phyloP scores from a whole-genome alignment of 2,797 vertebrate species.

The Sebastes ruberrimus region DNA sequence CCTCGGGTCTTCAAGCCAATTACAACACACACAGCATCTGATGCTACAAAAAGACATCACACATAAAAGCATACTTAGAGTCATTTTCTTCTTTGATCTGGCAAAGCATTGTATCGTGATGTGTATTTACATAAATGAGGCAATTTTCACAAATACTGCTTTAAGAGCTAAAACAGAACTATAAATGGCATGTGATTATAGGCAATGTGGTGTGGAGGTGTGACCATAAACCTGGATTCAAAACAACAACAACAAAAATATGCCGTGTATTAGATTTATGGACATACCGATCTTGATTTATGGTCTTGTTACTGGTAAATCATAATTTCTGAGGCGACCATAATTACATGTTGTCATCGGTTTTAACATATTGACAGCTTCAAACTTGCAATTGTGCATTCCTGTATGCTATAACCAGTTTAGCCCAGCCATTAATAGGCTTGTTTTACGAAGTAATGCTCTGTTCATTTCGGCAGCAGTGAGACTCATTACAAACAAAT shows the following conservation, averaged over 20 bases:
- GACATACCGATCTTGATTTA: not conserved
- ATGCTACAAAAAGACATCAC: constrained; percentile 8
- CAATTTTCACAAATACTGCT: constrained; percentile 44
- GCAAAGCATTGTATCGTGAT: not conserved
- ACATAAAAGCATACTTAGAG: constrained; percentile 34
- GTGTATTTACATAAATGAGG: constrained; percentile 25
- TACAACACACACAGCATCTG: constrained; percentile 24
- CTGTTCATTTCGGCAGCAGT: not conserved
- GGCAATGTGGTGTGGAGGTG: not conserved
- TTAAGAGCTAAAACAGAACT: constrained; percentile 7
- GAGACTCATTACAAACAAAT: not conserved
- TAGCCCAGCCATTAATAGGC: not conserved
- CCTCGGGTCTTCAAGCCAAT: constrained; percentile 22
- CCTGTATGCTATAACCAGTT: not conserved
- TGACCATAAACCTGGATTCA: constrained; percentile 7
- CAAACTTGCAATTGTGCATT: not conserved
- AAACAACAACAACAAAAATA: not conserved
- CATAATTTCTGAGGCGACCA: not conserved
- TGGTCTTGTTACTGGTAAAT: not conserved
- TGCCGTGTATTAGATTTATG: not conserved
- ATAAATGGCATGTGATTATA: constrained; percentile 19
- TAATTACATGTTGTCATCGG: not conserved
- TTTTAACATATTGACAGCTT: not conserved
- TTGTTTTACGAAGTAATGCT: not conserved
- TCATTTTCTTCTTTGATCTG: constrained; percentile 51